These are phyloP conservation scores for Herpailurus yagouaroundi DNA, from an alignment of 2,113 vertebrate genomes.

Conservation along the genomic window DNA sequence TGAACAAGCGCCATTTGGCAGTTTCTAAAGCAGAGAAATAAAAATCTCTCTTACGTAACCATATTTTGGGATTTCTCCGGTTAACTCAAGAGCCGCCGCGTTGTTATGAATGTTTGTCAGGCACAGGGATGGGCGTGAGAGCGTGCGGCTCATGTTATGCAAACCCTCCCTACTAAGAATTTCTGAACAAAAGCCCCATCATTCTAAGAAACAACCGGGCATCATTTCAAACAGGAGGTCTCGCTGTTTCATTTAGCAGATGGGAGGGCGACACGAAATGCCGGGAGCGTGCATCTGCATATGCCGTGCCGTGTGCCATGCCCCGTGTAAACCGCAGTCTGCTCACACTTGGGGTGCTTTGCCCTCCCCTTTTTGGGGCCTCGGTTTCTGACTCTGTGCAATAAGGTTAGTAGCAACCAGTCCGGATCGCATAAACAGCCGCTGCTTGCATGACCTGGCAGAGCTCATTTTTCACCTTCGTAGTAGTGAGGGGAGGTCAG, in stretches of 20 bases:
- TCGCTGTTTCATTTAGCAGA: neutral
- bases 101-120: neutral
- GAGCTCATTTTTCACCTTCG: neutral
- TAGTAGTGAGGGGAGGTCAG: rapidly evolving
- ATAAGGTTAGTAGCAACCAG: neutral
- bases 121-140: neutral
- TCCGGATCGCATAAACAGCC: neutral
- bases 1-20: neutral
- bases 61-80: neutral
- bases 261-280: neutral
- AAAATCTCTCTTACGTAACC: neutral
- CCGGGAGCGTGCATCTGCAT: too few species aligned
- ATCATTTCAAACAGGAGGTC: neutral
- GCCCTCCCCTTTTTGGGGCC: neutral
- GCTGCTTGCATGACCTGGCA: neutral
- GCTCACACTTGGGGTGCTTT: neutral
- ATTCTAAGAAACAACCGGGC: neutral
- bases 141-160: neutral
- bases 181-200: neutral
- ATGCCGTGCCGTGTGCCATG: neutral
- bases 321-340: too few species aligned
- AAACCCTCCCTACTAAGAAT: neutral
- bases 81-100: neutral
- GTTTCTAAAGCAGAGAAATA: conserved; percentile 14
- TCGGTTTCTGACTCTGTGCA: neutral